phyloP scores from a whole-genome alignment of 2,797 vertebrate genomes.

The Clarias platycephalus region DNA sequence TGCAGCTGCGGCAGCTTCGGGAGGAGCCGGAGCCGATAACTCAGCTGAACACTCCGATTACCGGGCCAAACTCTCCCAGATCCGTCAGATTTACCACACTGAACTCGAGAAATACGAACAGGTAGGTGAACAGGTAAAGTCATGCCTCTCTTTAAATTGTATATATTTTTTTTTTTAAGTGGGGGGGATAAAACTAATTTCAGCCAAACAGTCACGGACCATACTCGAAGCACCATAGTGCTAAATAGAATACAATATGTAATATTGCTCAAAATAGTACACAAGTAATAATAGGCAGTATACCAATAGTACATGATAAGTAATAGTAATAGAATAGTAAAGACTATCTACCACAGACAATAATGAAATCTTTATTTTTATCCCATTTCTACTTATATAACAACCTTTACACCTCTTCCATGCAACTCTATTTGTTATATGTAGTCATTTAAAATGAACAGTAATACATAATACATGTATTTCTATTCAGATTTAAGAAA shows the following conservation, averaged over 20 bases:
- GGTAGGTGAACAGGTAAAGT: constrained; percentile 66
- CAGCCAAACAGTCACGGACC: background rate
- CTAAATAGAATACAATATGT: background rate
- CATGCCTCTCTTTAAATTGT: background rate
- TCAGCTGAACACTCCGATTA: constrained; percentile 95
- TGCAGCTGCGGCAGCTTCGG: constrained; percentile 85
- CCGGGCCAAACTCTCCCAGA: constrained; percentile 95
- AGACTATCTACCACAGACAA: background rate
- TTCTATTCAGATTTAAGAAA: constrained; percentile 12
- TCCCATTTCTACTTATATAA: background rate
- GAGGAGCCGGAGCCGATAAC: constrained; percentile 86
- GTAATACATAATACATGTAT: background rate
- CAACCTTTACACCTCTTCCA: background rate
- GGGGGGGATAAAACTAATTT: background rate
- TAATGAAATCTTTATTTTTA: background rate
- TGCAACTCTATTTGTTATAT: background rate
- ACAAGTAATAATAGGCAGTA: background rate
- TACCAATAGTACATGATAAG: background rate
- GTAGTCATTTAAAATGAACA: constrained; percentile 5
- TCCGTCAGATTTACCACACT: constrained; percentile 98
- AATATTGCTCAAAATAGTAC: background rate
- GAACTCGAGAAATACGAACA: constrained; percentile 99
- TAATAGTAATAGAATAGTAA: background rate
- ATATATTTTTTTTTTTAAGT: background rate
- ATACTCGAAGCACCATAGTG: background rate